Base-by-base conservation (phyloP, 2,113 vertebrate genomes). In the Chrysochloris asiatica region DNA sequence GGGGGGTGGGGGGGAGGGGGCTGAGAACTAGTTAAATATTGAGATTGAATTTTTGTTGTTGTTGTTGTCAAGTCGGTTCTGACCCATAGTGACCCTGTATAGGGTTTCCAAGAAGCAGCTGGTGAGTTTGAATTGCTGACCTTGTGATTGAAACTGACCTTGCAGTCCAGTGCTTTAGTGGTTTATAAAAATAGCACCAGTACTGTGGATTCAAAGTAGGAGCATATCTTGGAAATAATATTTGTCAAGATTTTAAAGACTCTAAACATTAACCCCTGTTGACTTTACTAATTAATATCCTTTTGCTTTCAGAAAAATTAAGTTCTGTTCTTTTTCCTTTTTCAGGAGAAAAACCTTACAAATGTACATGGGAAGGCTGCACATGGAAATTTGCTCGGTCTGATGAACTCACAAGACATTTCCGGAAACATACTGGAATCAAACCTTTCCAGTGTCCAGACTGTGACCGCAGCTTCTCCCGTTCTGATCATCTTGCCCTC, bases 351-450 rank as follows among this genome's bases (percentile, higher is more conserved):
- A 99, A 99, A 85, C 99, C 99, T 0, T 99, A 99, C 97, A 99
- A 99, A 97, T 99, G 99, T 97, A 99, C 98, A 41, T 99, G 99
- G 99, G 99, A 99, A 95, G 99, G 99, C 69, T 99, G 99, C 98
- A 99, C 99, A 0, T 99, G 99, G 99, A 99, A 99, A 97, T 99
- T 99, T 81, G 99, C 99, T 86, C 99, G 99, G 95, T 99, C 99
- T 0, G 99, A 99, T 81, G 99, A 99, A 98, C 98, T 99, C 5
- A 99, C 99, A 2, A 98, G 99, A 96, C 99, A 99, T 98, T 99
- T 99, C 98, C 99, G 99, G 92, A 99, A 99, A 97, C 99, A 99
- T 67, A 99, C 99, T 0, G 99, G 99, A 41, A 98, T 99, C 95
- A 99, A 99, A 97, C 99, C 99, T 1, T 99, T 99, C 97, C 99